These are phyloP conservation scores for Porites australiensis DNA, from an alignment of 64 coral and sea anemone genomes.

Conservation along the genomic window DNA sequence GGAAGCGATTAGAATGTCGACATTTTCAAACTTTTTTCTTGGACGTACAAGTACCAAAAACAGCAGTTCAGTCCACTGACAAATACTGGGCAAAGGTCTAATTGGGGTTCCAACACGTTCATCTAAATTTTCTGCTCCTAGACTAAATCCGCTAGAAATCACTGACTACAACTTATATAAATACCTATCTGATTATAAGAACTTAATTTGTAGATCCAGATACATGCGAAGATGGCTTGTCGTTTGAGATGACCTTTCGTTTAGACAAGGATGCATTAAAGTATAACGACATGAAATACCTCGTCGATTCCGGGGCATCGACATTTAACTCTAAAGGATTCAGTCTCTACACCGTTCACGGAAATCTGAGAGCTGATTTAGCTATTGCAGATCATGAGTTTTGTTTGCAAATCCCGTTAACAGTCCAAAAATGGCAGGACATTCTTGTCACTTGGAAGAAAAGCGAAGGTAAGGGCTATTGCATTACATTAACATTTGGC, in stretches of 20 bases:
- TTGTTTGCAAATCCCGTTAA: conserved; percentile 86
- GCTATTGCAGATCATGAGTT: conserved; percentile 87
- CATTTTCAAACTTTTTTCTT: too few species aligned
- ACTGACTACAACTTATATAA: too few species aligned
- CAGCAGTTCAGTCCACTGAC: too few species aligned
- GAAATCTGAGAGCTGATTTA: conserved; percentile 88
- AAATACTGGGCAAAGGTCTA: too few species aligned
- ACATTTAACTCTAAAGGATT: conserved; percentile 98
- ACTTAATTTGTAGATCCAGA: conserved; percentile 73
- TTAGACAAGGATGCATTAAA: conserved; percentile 70
- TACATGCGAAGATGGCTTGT: conserved; percentile 89
- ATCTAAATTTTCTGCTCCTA: too few species aligned
- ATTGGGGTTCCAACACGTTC: too few species aligned
- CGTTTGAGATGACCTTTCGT: conserved; percentile 97
- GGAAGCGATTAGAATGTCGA: too few species aligned
- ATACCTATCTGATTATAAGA: not conserved
- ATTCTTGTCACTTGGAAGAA: conserved; percentile 92
- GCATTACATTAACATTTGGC: too few species aligned
- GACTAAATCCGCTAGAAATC: too few species aligned
- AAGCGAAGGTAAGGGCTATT: conserved; percentile 70
- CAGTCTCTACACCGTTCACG: conserved; percentile 83
- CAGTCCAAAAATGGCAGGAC: conserved; percentile 86
- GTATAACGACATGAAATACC: conserved; percentile 78
- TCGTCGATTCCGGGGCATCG: conserved; percentile 95
- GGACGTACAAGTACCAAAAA: too few species aligned